Base-by-base conservation (phyloP, 2,113 vertebrate species). In the Potamarius usumacintae region DNA sequence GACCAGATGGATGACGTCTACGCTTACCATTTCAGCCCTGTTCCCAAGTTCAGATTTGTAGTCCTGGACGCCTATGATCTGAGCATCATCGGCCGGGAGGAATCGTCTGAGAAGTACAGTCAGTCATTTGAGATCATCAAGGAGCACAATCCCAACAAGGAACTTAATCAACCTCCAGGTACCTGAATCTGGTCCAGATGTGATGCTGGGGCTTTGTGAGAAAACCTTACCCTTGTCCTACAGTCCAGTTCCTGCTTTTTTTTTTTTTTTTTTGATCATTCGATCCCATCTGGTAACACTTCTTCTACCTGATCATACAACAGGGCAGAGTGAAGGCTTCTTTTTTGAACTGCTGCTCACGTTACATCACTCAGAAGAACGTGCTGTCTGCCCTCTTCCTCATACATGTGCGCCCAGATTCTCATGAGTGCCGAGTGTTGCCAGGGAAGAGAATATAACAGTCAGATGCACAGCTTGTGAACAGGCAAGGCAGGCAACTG, bases 121-220 rank as follows among this genome's bases (percentile, higher is more conserved):
- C 90, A 92, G 0, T 93, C 97, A 14, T 87, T 97, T 85, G 90
- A 82, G 62, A 48, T 96, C 18, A 93, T 99, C 50, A 94, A 50
- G 90, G 89, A 94, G 53, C 94, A 97, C 92, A 99, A 99, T 92
- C 84, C 74, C 84, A 98, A 99, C 79, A 74, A 94, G 9, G 93
- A 99, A 48, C 96, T 97, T 90, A 99, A 99, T 94, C 93, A 90
- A 48, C 96, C 97, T 0, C 86, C 95, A 95, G 96, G 98, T 99
- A 87, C 76, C 18, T 9, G 30, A 50, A n/a, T 34, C 48, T 50
- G 67, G n/a, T 50, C 34, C 22, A 5, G 18, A 42, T 2, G 1
- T 50, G 20, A 52, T 52, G 12, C 8, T 25, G 9, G 42, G 25
- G 5, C 3, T 17, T 74, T 69, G 11, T 69, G 0, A 7, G 34